A percentile compares a stretch with the other conserved stretches of the same genome.
phyloP scores from a whole-genome alignment of 2,888 invertebrate genomes.

The Sinhomidia bicolor region DNA sequence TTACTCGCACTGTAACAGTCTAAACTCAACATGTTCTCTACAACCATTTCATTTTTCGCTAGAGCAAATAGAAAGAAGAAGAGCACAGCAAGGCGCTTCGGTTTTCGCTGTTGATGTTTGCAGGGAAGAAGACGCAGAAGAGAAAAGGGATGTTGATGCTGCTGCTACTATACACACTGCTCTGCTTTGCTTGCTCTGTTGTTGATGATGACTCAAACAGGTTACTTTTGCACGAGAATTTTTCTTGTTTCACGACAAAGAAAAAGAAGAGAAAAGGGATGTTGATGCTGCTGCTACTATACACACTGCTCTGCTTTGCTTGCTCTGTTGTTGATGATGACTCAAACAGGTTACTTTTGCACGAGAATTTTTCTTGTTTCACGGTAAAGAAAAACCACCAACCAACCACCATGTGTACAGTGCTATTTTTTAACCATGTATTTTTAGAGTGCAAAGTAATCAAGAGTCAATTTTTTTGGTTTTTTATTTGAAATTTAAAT shows the following conservation, averaged over 20 bases:
- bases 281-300: not conserved
- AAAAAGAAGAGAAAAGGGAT: too few relatives aligned
- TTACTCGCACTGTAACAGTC: slow-evolving; percentile 80
- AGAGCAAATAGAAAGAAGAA: slow-evolving; percentile 44
- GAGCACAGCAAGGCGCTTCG: not conserved
- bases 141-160: not conserved
- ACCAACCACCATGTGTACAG: not conserved
- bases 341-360: slow-evolving; percentile 62
- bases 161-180: too few relatives aligned
- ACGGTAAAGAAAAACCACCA: too few relatives aligned
- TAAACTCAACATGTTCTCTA: slow-evolving; percentile 80
- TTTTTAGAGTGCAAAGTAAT: not conserved
- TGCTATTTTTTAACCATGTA: not conserved
- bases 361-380: not conserved
- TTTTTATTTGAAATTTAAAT: too few relatives aligned
- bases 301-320: not conserved
- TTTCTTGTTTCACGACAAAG: not conserved
- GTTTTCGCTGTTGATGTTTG: not conserved
- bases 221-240: slow-evolving; percentile 45
- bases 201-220: slow-evolving; percentile 66
- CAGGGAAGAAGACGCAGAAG: not conserved
- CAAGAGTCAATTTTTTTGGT: not conserved
- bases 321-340: slow-evolving; percentile 9
- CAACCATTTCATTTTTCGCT: slow-evolving; percentile 80
- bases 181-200: not conserved